Evolutionary conservation across 53 echinoderm and acorn worm genomes (phyloP).

Genomic region (Patiria pectinifera): DNA sequence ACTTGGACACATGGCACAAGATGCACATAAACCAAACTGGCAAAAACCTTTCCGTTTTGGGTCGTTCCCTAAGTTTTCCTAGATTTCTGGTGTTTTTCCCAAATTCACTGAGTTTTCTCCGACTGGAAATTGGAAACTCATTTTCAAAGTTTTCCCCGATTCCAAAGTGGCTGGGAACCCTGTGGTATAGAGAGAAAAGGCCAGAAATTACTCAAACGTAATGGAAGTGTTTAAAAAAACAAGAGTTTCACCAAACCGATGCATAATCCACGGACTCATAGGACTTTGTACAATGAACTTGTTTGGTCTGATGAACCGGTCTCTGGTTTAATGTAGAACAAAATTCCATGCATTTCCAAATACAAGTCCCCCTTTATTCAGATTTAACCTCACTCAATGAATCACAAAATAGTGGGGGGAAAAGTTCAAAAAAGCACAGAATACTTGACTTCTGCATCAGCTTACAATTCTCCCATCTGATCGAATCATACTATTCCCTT

Average conservation of each 20-base stretch:
- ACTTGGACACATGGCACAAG: no score
- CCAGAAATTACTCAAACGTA: no score
- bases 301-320: background rate
- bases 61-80: no score
- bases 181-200: no score
- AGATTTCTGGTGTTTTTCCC: no score
- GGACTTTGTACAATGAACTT: background rate
- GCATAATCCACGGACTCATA: background rate
- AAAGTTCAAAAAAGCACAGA: background rate
- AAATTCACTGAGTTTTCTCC: no score
- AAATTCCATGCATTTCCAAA: background rate
- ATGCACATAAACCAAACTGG: no score
- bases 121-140: no score
- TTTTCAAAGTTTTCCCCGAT: no score
- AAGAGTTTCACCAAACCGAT: background rate
- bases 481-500: slow-evolving; percentile 22
- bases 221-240: background rate
- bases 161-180: no score
- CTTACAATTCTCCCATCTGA: slow-evolving; percentile 20
- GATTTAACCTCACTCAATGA: background rate
- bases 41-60: no score
- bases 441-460: slow-evolving; percentile 31
- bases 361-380: background rate
- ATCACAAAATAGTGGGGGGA: background rate
- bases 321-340: background rate